These are phyloP conservation scores for Hypolimnas misippus DNA, from an alignment of 2,888 invertebrate genomes.

Conservation along the genomic window DNA sequence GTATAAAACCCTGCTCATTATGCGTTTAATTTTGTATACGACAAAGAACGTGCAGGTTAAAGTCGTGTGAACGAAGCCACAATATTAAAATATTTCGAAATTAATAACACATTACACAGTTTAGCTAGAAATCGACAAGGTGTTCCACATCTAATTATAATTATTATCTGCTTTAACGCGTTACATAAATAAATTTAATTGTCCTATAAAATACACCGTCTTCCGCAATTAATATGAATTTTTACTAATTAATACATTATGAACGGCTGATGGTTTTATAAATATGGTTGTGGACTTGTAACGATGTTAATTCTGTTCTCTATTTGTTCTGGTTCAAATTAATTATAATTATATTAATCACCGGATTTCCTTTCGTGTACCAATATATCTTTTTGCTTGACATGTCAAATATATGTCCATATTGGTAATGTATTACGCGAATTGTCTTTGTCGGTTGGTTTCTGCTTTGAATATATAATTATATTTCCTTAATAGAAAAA, in stretches of 20 bases:
- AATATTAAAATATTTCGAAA: background rate
- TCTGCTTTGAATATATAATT: background rate
- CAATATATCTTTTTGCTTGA: background rate
- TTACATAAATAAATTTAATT: conserved; percentile 28
- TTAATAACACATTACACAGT: background rate
- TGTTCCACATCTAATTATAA: conserved; percentile 30
- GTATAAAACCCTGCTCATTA: too few species aligned
- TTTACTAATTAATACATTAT: conserved; percentile 31
- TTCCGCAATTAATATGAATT: conserved; percentile 31
- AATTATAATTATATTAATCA: conserved; percentile 16
- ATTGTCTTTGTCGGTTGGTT: background rate
- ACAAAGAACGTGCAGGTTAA: too few species aligned
- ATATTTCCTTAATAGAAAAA: too few species aligned
- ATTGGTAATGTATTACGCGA: background rate
- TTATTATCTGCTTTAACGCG: conserved; percentile 15
- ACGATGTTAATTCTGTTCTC: conserved; percentile 8
- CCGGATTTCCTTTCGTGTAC: conserved; percentile 22
- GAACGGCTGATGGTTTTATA: conserved; percentile 14
- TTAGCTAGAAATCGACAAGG: conserved; percentile 22
- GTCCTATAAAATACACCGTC: conserved; percentile 26
- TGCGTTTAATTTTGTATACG: too few species aligned
- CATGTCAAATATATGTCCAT: background rate
- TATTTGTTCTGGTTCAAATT: conserved; percentile 18
- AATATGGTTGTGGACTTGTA: conserved; percentile 3
- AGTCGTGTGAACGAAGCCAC: too few species aligned